Base-by-base conservation (phyloP, 2,888 invertebrate genomes). In the Chalcosyrphus nemorum region DNA sequence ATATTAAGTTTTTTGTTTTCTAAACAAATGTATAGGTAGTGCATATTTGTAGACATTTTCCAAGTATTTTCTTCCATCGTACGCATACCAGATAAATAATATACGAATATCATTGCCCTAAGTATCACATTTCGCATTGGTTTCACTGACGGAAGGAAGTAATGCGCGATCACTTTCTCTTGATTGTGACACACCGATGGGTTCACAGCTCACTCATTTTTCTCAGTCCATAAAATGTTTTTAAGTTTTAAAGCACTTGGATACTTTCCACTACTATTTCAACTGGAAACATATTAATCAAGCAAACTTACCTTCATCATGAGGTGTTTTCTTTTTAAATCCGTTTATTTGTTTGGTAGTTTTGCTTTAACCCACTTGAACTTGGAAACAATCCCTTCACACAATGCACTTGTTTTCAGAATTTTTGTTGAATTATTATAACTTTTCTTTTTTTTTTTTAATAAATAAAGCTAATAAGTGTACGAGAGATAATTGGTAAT, bases 161-260 rank as follows among this genome's bases (percentile, higher is more conserved):
- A 29, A 59, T 45, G 65, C 72, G 41, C 35, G 59, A 81, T 77
- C 71, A 81, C 81, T 81, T 81, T 81, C 81, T 66, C 81, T 70
- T 27, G 13, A 70, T 50, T 63, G 65, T 81, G 71, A 81, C 76
- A 81, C 81, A 77, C 71, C 54, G 71, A 70, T 71, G 59, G 43
- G 50, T 54, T 17, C 41, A 32, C 38, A 45, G 17, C 45, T 7
- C 3, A 4, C 19, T 35, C 27, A 2, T 6, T 52, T 80, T 63
- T 47, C 27, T 43, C 15, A 21, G 24, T 13, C 41, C 29, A 15
- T 21, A 29, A 9, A 56, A 45, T 9, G 24, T 45, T 17, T n/a
- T 35, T 38, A 9, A 11, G 13, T 24, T 13, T 29, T 21, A 43
- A 7, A 4, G 35, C 24, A 11, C 11, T 41, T 4, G 15, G 17